phyloP scores from a whole-genome alignment of 2,888 invertebrate species.

The Camponotus fellah region DNA sequence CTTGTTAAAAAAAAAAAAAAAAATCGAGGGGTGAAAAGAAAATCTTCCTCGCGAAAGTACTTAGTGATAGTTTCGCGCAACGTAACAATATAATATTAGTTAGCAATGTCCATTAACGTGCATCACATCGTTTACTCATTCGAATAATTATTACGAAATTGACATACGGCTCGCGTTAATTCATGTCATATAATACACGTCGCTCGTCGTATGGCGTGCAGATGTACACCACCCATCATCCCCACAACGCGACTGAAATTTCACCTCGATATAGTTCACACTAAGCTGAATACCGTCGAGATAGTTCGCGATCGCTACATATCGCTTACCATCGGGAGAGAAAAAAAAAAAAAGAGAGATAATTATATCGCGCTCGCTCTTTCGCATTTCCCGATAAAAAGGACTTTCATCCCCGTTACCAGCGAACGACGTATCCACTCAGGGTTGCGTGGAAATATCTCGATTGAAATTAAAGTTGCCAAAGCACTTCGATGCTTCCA shows the following conservation, averaged over 20 bases:
- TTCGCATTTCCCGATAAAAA: background rate
- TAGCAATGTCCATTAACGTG: conserved; percentile 8
- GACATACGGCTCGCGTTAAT: conserved; percentile 38
- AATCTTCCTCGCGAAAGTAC: background rate
- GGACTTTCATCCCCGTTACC: background rate
- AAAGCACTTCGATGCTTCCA: background rate
- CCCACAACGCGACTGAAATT: conserved; percentile 64
- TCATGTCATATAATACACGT: conserved; percentile 45
- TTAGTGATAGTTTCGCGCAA: background rate
- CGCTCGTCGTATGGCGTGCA: conserved; percentile 56
- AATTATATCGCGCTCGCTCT: background rate
- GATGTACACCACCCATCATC: conserved; percentile 45
- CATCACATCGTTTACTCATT: conserved; percentile 14
- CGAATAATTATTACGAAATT: conserved; percentile 44
- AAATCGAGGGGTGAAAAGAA: background rate
- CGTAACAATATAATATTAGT: background rate
- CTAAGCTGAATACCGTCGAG: conserved; percentile 28
- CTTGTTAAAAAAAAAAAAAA: background rate
- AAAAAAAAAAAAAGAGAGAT: conserved; percentile 3
- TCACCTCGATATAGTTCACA: conserved; percentile 55
- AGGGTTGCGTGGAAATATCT: background rate
- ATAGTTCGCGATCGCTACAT: conserved; percentile 16
- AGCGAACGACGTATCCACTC: background rate
- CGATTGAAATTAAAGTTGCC: conserved; percentile 23
- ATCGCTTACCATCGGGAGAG: background rate